These are phyloP conservation scores for Phortica okadai DNA, from an alignment of 2,888 invertebrate species.

Conservation along the genomic window DNA sequence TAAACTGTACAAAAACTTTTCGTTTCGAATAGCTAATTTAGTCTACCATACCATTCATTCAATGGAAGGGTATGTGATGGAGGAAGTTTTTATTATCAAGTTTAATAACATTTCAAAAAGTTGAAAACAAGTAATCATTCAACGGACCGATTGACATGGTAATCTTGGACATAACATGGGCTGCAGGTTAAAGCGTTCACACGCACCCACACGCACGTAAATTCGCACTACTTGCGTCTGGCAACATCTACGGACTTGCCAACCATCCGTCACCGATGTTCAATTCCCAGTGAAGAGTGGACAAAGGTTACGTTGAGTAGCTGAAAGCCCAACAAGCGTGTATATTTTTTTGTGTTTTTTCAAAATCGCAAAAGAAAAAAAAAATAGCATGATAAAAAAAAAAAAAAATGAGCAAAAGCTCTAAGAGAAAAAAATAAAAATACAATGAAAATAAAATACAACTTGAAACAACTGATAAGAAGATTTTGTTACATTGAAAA, in stretches of 20 bases:
- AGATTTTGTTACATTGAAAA: constrained; percentile 58
- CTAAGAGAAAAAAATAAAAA: constrained; percentile 23
- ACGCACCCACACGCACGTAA: constrained; percentile 32
- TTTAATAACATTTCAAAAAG: constrained; percentile 53
- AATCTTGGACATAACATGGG: constrained; percentile 67
- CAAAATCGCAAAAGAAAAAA: constrained; percentile 46
- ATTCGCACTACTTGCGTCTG: not conserved
- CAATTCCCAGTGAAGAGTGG: constrained; percentile 26
- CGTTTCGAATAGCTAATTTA: not conserved
- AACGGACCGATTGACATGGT: constrained; percentile 70
- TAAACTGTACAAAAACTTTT: not conserved
- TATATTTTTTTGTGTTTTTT: no score
- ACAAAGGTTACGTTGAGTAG: constrained; percentile 50
- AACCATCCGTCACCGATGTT: not conserved
- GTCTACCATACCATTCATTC: not conserved
- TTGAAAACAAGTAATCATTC: constrained; percentile 61
- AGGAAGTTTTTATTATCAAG: no score
- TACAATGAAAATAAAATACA: constrained; percentile 47
- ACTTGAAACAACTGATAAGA: constrained; percentile 61
- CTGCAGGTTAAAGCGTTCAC: constrained; percentile 31
- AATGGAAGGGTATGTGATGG: no score
- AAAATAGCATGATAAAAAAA: constrained; percentile 41
- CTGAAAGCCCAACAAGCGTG: constrained; percentile 14
- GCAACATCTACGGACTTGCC: not conserved
- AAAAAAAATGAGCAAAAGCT: constrained; percentile 30